Conservation (phyloP, 2,113 vertebrate species). For the Leptobrachium leishanense region DNA sequence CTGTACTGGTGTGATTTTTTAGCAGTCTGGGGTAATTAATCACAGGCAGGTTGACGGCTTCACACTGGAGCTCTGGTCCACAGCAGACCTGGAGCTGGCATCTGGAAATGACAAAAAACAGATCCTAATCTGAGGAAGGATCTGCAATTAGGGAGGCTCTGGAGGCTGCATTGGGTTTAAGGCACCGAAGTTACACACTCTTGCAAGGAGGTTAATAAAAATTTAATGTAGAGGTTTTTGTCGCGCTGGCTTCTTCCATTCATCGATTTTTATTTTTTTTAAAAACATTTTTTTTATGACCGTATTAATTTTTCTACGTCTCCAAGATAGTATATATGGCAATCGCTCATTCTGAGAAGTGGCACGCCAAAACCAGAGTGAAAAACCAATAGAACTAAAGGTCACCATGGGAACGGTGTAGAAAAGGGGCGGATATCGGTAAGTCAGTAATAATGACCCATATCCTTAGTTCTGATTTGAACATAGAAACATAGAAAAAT, state of each 20-base stretch:
- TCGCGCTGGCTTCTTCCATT: neutral
- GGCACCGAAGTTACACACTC: slow-evolving; percentile 34
- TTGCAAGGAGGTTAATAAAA: slow-evolving; percentile 33
- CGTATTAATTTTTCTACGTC: no score
- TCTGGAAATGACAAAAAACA: slow-evolving; percentile 41
- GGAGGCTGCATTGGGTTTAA: slow-evolving; percentile 30
- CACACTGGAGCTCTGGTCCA: slow-evolving; percentile 34
- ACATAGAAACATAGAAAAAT: no score
- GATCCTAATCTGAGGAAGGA: slow-evolving; percentile 17
- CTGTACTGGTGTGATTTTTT: slow-evolving; percentile 27
- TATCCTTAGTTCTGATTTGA: no score
- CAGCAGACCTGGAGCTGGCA: slow-evolving; percentile 39
- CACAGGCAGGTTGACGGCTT: slow-evolving; percentile 40
- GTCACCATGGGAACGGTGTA: no score
- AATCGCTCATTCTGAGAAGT: no score
- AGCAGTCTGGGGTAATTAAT: slow-evolving; percentile 43
- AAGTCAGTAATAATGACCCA: no score
- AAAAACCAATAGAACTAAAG: no score
- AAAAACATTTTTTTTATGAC: no score
- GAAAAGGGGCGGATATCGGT: no score
- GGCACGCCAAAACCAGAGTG: no score
- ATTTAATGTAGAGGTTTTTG: neutral
- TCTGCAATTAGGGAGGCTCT: slow-evolving; percentile 19
- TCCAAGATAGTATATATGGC: no score
- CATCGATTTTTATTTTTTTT: no score